A percentile compares a stretch with the other conserved stretches of the same genome.
phyloP scores from a whole-genome alignment of 2,113 vertebrate species.

The Centrocercus urophasianus region DNA sequence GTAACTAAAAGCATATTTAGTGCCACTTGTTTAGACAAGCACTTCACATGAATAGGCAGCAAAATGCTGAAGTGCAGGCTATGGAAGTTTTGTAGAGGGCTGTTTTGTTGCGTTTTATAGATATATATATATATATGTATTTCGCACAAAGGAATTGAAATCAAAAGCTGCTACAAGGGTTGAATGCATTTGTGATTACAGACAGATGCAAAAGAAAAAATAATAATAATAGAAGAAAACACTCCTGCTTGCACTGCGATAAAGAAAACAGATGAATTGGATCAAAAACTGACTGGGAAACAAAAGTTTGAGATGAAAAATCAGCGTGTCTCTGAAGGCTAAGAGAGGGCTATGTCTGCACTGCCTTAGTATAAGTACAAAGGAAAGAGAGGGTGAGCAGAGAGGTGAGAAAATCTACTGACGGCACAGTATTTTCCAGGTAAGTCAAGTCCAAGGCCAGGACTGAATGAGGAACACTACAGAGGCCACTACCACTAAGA shows the following conservation, averaged over 20 bases:
- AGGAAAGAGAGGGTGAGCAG: neutral
- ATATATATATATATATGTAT: neutral
- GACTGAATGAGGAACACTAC: neutral
- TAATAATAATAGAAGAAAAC: neutral
- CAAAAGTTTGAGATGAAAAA: neutral
- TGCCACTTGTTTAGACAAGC: neutral
- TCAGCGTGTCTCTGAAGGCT: neutral
- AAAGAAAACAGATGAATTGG: neutral
- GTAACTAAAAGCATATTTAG: neutral
- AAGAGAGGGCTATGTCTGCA: neutral
- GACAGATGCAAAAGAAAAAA: neutral
- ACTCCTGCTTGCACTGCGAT: neutral
- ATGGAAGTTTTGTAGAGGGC: slow-evolving; percentile 1
- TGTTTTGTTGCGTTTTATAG: neutral
- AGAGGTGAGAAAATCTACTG: neutral
- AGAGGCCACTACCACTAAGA: neutral
- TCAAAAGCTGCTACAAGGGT: neutral
- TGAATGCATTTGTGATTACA: neutral
- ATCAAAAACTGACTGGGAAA: slow-evolving; percentile 10
- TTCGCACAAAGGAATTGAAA: slow-evolving; percentile 24
- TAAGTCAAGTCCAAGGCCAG: neutral
- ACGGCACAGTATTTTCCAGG: neutral
- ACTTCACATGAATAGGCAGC: neutral
- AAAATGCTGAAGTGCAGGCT: slow-evolving; percentile 28
- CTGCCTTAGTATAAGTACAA: neutral